Base-by-base conservation (phyloP, 2,888 invertebrate species). In the Hypsopygia costalis region DNA sequence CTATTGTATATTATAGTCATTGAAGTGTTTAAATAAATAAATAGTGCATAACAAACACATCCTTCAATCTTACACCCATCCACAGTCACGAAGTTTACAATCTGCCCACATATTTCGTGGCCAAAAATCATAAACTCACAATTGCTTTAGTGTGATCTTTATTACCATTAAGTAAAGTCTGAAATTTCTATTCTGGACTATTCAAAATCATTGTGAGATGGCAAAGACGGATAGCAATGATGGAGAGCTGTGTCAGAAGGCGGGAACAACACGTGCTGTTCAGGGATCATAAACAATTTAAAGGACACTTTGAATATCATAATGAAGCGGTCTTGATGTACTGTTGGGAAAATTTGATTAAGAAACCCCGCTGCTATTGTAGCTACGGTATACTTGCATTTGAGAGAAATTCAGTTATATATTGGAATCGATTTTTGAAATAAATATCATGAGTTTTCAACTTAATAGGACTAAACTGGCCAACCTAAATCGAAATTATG, bases 171-270 rank as follows among this genome's bases (percentile, higher is more conserved):
- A 0, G 11, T 53, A 47, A 44, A 40, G 62, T 52, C 39, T 11
- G 49, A 42, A 43, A 40, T 63, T 6, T 7, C n/a, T 6, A 3
- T 41, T 34, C 20, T 39, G 25, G 0, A 32, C n/a, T 20, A 10
- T 10, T 6, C 10, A 11, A 40, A 40, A 37, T 43, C 34, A 20
- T 46, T 40, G 43, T 34, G 11, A 33, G 36, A 44, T 43, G 47
- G 51, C 43, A 49, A 58, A 52, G 58, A 60, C 51, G 62, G 58
- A 68, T 68, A 67, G 65, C 63, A 69, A 74, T 76, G 75, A 75
- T 74, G 65, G 62, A 76, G 64, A 59, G 56, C 55, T 58, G 45
- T 75, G 71, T 72, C 66, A 51, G 45, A 59, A 51, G 73, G 73
- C 68, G 71, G 67, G 55, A 59, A 62, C 49, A 59, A 73, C 74